Conservation (phyloP, 2,888 invertebrate genomes). For the Leucophenga montana region DNA sequence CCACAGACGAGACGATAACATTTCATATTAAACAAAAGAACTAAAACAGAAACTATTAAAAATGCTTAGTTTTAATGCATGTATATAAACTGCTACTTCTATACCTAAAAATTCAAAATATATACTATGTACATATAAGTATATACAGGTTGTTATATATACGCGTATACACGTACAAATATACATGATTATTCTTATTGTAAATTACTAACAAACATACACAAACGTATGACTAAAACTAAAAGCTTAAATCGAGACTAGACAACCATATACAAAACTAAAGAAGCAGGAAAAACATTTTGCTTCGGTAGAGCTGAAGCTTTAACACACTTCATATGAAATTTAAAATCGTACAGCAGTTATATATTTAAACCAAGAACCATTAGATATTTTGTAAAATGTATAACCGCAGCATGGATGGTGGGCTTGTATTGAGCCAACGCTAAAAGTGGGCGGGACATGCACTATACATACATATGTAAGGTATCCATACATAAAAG, state of each 20-base stretch:
- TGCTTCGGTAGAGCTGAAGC: no score
- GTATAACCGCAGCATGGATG: no score
- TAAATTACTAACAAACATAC: slow-evolving; percentile 18
- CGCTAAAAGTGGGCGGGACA: no score
- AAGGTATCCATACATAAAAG: no score
- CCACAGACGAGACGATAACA: slow-evolving; percentile 20
- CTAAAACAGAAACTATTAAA: slow-evolving; percentile 43
- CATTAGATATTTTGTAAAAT: no score
- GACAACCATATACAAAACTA: not conserved
- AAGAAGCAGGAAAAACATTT: slow-evolving; percentile 8
- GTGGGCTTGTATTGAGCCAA: no score
- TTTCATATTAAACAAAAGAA: slow-evolving; percentile 12
- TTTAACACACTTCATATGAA: no score
- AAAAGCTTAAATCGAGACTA: slow-evolving; percentile 31
- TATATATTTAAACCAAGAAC: no score
- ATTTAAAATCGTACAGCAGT: no score
- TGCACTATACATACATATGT: no score
- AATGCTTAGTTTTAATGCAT: no score
- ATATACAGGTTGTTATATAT: slow-evolving; percentile 25
- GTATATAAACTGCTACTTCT: no score
- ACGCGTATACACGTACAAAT: slow-evolving; percentile 33
- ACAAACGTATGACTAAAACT: slow-evolving; percentile 26
- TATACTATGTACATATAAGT: slow-evolving; percentile 25
- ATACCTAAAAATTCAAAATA: not conserved
- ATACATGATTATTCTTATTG: slow-evolving; percentile 8